Evolutionary conservation across 2,888 invertebrate genomes (phyloP).

Genomic region (Heliconius hortense): DNA sequence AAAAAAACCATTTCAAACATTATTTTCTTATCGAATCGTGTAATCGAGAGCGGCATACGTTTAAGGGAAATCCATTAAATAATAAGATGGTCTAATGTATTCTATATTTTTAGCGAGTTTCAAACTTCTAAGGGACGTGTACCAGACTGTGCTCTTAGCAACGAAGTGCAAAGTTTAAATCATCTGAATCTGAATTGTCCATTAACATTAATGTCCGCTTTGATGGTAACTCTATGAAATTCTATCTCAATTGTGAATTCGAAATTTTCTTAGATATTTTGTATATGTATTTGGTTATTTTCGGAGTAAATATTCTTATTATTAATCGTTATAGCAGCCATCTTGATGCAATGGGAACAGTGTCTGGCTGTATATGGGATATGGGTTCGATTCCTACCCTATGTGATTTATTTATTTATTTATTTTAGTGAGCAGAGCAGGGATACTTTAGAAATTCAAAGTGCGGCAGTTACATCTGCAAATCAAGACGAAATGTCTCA

Average conservation of each 20-base stretch:
- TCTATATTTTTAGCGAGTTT: constrained; percentile 41
- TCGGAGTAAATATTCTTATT: no score
- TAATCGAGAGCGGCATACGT: neutral
- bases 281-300: no score
- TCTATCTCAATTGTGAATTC: constrained; percentile 2
- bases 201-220: constrained; percentile 8
- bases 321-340: neutral
- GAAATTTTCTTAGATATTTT: neutral
- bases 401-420: neutral
- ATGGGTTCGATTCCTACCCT: neutral
- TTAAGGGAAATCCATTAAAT: constrained; percentile 36
- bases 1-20: neutral
- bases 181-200: constrained; percentile 29
- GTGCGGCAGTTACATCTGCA: neutral
- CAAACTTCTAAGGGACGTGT: constrained; percentile 39
- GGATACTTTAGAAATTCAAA: neutral
- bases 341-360: neutral
- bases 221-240: constrained; percentile 7
- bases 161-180: constrained; percentile 39
- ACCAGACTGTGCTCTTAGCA: constrained; percentile 38
- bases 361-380: neutral
- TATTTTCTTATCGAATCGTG: constrained; percentile 4
- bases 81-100: constrained; percentile 38
- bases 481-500: neutral
- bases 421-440: neutral